phyloP scores from a whole-genome alignment of 2,113 vertebrate genomes.

The Pyxicephalus adspersus region DNA sequence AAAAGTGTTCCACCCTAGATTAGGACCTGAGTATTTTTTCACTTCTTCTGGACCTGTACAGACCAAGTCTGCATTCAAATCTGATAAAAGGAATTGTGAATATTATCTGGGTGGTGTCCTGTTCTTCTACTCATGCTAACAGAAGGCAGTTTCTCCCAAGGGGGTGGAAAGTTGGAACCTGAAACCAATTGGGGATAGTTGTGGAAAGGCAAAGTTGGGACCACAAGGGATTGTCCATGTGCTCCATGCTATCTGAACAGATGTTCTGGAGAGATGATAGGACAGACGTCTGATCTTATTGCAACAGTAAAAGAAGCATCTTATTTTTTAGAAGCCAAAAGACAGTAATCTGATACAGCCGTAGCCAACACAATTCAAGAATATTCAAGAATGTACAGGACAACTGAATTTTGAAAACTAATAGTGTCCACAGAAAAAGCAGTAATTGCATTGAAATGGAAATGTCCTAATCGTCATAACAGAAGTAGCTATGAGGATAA shows the following conservation, averaged over 20 bases:
- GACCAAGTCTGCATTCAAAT: not conserved
- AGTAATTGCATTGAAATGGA: too few relatives aligned
- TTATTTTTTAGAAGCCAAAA: not conserved
- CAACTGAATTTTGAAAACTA: too few relatives aligned
- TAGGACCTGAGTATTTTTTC: not conserved
- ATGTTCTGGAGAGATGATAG: constrained; percentile 21
- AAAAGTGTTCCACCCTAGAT: too few relatives aligned
- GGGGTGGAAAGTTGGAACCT: not conserved
- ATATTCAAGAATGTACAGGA: too few relatives aligned
- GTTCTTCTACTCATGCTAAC: constrained; percentile 6
- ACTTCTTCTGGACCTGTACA: not conserved
- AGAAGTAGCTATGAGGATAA: too few relatives aligned
- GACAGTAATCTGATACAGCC: too few relatives aligned
- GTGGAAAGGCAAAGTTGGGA: not conserved
- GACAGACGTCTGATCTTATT: not conserved
- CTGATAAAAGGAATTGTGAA: not conserved
- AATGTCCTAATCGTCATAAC: too few relatives aligned
- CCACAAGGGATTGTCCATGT: constrained; percentile 11
- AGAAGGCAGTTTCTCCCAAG: constrained; percentile 31
- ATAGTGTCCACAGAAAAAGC: too few relatives aligned
- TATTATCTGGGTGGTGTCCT: not conserved
- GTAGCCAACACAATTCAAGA: too few relatives aligned
- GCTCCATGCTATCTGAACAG: constrained; percentile 30
- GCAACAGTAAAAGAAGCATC: not conserved
- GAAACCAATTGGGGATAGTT: constrained; percentile 10